Base-by-base conservation (phyloP, 1,140 invertebrate genomes). In the Drosophila lowei region DNA sequence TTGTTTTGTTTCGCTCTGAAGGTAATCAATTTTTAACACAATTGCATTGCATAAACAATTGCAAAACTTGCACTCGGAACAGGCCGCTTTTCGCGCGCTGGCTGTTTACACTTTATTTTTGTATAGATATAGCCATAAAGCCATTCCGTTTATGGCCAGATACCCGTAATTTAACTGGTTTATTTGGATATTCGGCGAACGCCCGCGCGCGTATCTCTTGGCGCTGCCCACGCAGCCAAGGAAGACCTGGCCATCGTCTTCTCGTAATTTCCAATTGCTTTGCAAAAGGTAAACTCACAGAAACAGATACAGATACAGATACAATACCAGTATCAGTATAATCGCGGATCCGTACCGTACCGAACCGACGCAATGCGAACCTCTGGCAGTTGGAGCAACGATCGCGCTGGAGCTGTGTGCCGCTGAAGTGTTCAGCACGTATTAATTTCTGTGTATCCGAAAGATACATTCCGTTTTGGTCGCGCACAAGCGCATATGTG, bases 361-460 rank as follows among this genome's bases (percentile, higher is more conserved):
- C 15, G 28, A 71, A 61, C 13, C 47, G 58, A 72, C 18, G 25
- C n/a, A 43, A 42, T 48, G 60, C 41, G 56, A 38, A 38, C 3
- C 34, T 38, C 34, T 13, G 34, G 11, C 34, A 11, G 34, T 13
- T 42, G 38, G 48, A 63, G 60, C 68, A 42, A 46, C 47, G 73
- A 80, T 76, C 74, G 81, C 71, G 81, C 77, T 86, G 77, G 81
- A 71, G 83, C 77, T 86, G 77, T 88, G 83, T 73, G 79, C 83
- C 57, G 83, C 41, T 89, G 75, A 78, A 89, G 75, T 76, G 83
- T 72, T 86, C 78, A 78, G 75, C 83, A 81, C 83, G 83, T 88
- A 86, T 86, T 86, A 86, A 86, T 88, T 86, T 86, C 84, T 70
- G 78, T 79, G 46, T 88, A 88, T 72, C 78, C 83, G 74, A 83